Conservation (phyloP, 2,888 invertebrate species). For the Psylliodes chrysocephalus region DNA sequence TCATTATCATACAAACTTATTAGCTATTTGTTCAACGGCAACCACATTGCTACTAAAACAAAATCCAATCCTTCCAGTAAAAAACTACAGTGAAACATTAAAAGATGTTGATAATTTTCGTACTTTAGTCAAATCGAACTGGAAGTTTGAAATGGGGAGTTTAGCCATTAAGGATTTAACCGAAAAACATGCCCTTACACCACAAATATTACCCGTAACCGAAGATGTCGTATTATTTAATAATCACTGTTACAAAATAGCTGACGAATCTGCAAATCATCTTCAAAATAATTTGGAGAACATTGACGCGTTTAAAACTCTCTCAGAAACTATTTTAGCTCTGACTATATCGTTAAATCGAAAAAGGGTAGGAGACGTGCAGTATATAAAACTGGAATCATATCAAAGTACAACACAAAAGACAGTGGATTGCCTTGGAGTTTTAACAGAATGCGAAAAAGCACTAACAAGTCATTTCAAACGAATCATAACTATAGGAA, state of each 20-base stretch:
- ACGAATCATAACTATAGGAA: constrained; percentile 37
- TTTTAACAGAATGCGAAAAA: constrained; percentile 42
- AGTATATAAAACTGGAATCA: constrained; percentile 45
- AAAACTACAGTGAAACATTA: constrained; percentile 32
- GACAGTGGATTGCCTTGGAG: constrained; percentile 42
- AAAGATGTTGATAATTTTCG: constrained; percentile 22
- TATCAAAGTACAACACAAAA: constrained; percentile 28
- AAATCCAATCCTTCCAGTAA: constrained; percentile 39
- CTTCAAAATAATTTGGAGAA: constrained; percentile 38
- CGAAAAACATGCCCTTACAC: constrained; percentile 41
- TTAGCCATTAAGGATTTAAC: constrained; percentile 45
- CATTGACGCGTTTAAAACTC: constrained; percentile 40
- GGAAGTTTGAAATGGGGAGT: no score
- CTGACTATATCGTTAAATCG: constrained; percentile 48
- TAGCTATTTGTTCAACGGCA: constrained; percentile 41
- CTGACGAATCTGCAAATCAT: constrained; percentile 31
- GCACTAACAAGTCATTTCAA: constrained; percentile 40
- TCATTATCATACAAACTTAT: constrained; percentile 41
- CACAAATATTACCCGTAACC: constrained; percentile 43
- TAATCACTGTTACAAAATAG: constrained; percentile 38
- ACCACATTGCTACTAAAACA: constrained; percentile 39
- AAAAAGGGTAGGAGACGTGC: constrained; percentile 49
- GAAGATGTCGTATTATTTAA: constrained; percentile 44
- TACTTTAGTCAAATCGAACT: constrained; percentile 34
- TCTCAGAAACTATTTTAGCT: constrained; percentile 44